A percentile compares a stretch with the other conserved stretches of the same genome.
Evolutionary conservation across 2,888 invertebrate genomes (phyloP).

Genomic region (Drosophila trichaetosa): DNA sequence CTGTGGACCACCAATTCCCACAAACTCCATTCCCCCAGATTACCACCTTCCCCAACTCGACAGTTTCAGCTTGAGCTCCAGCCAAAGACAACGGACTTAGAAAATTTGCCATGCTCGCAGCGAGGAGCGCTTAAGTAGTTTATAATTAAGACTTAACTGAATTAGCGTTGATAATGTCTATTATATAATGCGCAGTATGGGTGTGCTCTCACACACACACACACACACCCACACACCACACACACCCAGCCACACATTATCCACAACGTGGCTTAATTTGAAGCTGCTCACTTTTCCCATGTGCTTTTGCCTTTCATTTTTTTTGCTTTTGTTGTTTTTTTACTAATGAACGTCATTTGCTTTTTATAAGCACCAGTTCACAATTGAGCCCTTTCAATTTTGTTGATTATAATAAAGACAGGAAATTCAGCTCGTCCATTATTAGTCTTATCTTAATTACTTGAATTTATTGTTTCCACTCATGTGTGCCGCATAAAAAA

Average conservation of each 20-base stretch:
- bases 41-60: background rate
- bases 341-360: conserved; percentile 69
- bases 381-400: conserved; percentile 80
- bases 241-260: background rate
- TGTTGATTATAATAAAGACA: conserved; percentile 74
- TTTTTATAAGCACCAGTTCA: conserved; percentile 76
- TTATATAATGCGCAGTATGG: conserved; percentile 49
- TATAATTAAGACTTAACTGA: conserved; percentile 83
- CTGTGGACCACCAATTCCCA: conserved; percentile 5
- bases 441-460: conserved; percentile 54
- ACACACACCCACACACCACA: conserved; percentile 18
- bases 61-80: background rate
- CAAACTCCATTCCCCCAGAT: background rate
- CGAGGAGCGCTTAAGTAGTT: conserved; percentile 77
- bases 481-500: conserved; percentile 31
- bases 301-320: conserved; percentile 21
- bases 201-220: conserved; percentile 3
- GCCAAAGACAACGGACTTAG: conserved; percentile 52
- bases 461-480: conserved; percentile 54
- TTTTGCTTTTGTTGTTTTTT: conserved; percentile 24
- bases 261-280: conserved; percentile 25
- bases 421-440: conserved; percentile 33
- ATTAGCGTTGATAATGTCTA: conserved; percentile 82
- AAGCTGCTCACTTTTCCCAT: conserved; percentile 53
- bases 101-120: conserved; percentile 67